These are phyloP conservation scores for Pomatorhinus ruficollis DNA, from an alignment of 2,113 vertebrate genomes.

Conservation along the genomic window DNA sequence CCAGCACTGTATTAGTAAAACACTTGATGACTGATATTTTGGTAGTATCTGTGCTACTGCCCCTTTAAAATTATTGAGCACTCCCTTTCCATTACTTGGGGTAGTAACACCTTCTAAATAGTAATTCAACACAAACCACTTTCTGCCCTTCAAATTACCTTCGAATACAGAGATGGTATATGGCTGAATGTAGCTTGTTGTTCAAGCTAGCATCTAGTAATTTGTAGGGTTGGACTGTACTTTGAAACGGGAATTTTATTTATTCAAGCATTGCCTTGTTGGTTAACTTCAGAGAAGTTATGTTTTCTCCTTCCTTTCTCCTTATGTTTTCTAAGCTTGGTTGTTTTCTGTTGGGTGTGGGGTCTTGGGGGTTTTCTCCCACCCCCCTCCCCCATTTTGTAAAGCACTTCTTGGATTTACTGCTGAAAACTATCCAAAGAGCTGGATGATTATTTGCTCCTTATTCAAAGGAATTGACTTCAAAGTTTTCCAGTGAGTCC, in stretches of 20 bases:
- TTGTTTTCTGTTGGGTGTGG: not conserved
- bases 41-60: not conserved
- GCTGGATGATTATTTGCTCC: not conserved
- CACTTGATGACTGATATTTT: not conserved
- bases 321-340: not conserved
- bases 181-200: not conserved
- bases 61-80: not conserved
- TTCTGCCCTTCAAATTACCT: not conserved
- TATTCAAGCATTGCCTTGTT: not conserved
- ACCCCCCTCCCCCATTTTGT: not conserved
- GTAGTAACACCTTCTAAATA: not conserved
- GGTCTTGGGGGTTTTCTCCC: not conserved
- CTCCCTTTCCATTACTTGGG: not conserved
- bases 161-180: not conserved
- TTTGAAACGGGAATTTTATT: not conserved
- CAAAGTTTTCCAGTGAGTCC: not conserved
- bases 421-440: not conserved
- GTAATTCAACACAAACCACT: not conserved
- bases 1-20: not conserved
- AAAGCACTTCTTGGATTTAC: not conserved
- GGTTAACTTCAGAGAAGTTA: not conserved
- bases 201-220: not conserved
- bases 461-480: not conserved
- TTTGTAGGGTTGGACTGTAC: not conserved
- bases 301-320: not conserved